Base-by-base conservation (phyloP, 2,113 vertebrate genomes). In the Charina bottae region DNA sequence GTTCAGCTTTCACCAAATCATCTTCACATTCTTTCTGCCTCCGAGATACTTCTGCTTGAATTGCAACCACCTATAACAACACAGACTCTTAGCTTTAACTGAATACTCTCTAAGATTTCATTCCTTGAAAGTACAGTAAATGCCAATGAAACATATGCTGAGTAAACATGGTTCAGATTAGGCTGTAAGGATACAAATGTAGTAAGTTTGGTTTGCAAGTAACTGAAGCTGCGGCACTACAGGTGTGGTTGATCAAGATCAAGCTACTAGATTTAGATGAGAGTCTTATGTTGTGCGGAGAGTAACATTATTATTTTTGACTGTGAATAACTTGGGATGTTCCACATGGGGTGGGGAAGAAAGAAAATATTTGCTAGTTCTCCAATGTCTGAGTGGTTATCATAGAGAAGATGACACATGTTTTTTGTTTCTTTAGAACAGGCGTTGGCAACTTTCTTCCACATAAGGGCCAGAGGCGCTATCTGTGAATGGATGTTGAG, bases 1-100 rank as follows among this genome's bases (percentile, higher is more conserved):
- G 98, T 94, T 99, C 98, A 10, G 98, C 98, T 96, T 98, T 98
- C 86, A 96, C 93, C 9, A 99, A 93, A 90, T 99, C 97, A 0
- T 93, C 95, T 93, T 99, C 98, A 93, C 98, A 98, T 89, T 98
- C 98, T 90, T 94, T 98, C 94, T 98, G 98, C 92, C 97, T 98
- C 91, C 95, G 95, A 86, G 96, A 97, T 68, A 98, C 98, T 97
- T 98, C 98, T 24, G 95, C 94, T 96, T 98, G 97, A 93, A 99
- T 98, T n/a, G 96, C 93, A 55, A 96, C 96, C 91, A 99, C 98
- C 98, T 98, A 95, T 54, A 90, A 42, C 88, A 85, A 92, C 12
- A 94, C 68, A 21, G 2, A 72, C 6, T 11, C 62, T 87, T 72
- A 89, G 89, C 58, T 90, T 92, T 78, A 15, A 88, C n/a, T 12